These are phyloP conservation scores for Ypsolopha sequella DNA, from an alignment of 2,888 invertebrate species.

Conservation along the genomic window DNA sequence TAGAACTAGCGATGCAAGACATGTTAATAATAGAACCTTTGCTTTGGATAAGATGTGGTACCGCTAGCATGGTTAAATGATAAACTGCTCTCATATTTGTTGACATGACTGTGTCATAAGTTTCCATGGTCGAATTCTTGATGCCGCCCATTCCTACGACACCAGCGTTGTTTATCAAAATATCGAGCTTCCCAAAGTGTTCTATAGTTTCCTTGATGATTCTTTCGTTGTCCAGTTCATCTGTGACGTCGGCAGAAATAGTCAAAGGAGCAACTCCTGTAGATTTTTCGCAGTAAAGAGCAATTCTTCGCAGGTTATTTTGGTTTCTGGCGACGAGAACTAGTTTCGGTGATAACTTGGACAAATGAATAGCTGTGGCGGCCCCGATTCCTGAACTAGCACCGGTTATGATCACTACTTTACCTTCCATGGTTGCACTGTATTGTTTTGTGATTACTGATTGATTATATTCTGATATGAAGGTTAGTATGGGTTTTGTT, in stretches of 20 bases:
- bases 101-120: conserved; percentile 88
- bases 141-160: conserved; percentile 82
- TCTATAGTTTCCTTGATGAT: conserved; percentile 78
- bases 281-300: conserved; percentile 63
- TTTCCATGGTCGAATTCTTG: conserved; percentile 83
- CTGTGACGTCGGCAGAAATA: conserved; percentile 74
- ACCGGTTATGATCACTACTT: conserved; percentile 76
- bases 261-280: conserved; percentile 69
- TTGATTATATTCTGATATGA: neutral
- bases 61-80: conserved; percentile 84
- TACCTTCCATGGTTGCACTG: conserved; percentile 62
- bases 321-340: conserved; percentile 70
- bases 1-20: conserved; percentile 85
- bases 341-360: conserved; percentile 74
- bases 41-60: conserved; percentile 82
- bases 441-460: conserved; percentile 1
- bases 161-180: conserved; percentile 90
- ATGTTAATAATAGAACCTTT: conserved; percentile 93
- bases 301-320: conserved; percentile 41
- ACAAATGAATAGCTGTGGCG: conserved; percentile 76
- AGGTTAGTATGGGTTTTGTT: neutral
- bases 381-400: conserved; percentile 84
- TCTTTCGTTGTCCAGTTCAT: conserved; percentile 74
- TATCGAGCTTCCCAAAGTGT: conserved; percentile 78
- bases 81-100: conserved; percentile 87